These are phyloP conservation scores for Sciurus niger DNA, from an alignment of 2,113 vertebrate species.

Conservation along the genomic window DNA sequence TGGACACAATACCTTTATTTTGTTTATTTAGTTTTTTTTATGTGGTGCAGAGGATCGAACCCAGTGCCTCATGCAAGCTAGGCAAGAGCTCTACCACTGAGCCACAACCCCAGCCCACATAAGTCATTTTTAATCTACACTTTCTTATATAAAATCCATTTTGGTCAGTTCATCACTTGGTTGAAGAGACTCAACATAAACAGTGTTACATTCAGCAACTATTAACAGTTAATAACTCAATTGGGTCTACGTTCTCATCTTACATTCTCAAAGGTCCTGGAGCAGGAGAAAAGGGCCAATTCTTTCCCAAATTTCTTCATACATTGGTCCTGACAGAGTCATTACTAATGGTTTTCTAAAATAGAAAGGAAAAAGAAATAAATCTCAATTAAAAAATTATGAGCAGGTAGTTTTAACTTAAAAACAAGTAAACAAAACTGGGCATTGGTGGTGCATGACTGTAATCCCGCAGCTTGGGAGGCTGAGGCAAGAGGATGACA, in stretches of 20 bases:
- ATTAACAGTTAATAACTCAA: neutral
- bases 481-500: no score
- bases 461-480: no score
- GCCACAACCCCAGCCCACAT: no score
- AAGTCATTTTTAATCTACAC: neutral
- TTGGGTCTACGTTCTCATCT: neutral
- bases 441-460: no score
- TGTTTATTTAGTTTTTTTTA: no score
- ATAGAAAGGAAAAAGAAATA: neutral
- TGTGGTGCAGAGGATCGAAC: no score
- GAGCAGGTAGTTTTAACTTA: conserved; percentile 50
- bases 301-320: neutral
- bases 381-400: conserved; percentile 55
- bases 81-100: no score
- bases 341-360: conserved; percentile 31
- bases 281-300: neutral
- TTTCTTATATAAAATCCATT: neutral
- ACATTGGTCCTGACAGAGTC: neutral
- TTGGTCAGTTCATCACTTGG: neutral
- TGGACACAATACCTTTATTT: no score
- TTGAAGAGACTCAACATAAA: neutral
- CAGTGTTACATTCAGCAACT: neutral
- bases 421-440: conserved; percentile 23
- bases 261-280: neutral
- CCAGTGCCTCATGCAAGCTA: no score